phyloP scores from a whole-genome alignment of 2,113 vertebrate species.

The Dasypus novemcinctus region DNA sequence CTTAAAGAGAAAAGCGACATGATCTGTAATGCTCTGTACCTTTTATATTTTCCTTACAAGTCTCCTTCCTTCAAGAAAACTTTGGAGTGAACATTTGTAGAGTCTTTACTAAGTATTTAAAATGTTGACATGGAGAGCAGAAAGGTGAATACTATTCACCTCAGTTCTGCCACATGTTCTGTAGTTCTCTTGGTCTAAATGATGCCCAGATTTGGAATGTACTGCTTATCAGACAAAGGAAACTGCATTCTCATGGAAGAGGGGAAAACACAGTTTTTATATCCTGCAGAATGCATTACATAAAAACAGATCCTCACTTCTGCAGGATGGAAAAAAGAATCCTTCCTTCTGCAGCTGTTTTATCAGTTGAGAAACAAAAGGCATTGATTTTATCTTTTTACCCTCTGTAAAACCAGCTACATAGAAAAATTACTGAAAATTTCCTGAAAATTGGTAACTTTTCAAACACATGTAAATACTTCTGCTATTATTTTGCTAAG shows the following conservation, averaged over 20 bases:
- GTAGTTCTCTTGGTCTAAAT: constrained; percentile 22
- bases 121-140: constrained; percentile 10
- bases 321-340: background rate
- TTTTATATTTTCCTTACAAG: constrained; percentile 18
- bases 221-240: background rate
- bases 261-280: background rate
- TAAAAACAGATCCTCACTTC: constrained; percentile 19
- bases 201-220: constrained; percentile 43
- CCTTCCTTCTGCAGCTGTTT: background rate
- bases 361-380: constrained; percentile 32
- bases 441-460: background rate
- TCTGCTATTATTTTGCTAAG: background rate
- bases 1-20: constrained; percentile 28
- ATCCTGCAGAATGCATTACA: background rate
- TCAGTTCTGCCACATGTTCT: background rate
- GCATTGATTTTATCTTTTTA: constrained; percentile 28
- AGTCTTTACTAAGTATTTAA: background rate
- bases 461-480: background rate
- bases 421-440: background rate
- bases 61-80: background rate
- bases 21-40: background rate
- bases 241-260: background rate
- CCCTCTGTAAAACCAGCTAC: constrained; percentile 23
- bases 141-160: background rate
- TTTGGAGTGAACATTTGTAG: background rate